These are phyloP conservation scores for Brachionus asplanchnoidis DNA, from an alignment of 1,140 invertebrate genomes.

Conservation along the genomic window DNA sequence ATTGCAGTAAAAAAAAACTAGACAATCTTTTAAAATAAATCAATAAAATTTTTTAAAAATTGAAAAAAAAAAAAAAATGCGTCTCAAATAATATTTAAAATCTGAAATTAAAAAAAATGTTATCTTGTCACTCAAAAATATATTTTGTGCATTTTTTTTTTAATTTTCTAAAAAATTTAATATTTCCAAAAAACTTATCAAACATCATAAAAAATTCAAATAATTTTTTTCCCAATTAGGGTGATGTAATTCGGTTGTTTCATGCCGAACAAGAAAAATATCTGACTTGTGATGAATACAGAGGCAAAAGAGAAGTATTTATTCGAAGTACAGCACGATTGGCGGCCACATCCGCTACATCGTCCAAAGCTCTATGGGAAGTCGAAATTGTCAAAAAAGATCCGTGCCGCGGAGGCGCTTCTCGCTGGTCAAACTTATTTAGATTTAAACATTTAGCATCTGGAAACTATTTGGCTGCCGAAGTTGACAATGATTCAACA, in stretches of 20 bases:
- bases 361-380: constrained; percentile 98
- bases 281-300: constrained; percentile 95
- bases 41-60: too few relatives aligned
- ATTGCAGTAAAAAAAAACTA: too few relatives aligned
- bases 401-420: constrained; percentile 90
- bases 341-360: constrained; percentile 92
- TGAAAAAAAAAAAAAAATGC: too few relatives aligned
- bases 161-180: too few relatives aligned
- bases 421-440: constrained; percentile 95
- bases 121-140: too few relatives aligned
- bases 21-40: too few relatives aligned
- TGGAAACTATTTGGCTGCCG: constrained; percentile 64
- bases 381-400: constrained; percentile 83
- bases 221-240: background rate
- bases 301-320: constrained; percentile 65
- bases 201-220: background rate
- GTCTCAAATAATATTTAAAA: too few relatives aligned
- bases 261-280: constrained; percentile 99
- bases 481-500: constrained; percentile 59
- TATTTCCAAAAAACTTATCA: too few relatives aligned
- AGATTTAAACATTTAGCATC: constrained; percentile 98
- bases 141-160: too few relatives aligned
- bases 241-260: constrained; percentile 97
- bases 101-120: too few relatives aligned
- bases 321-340: constrained; percentile 69